Conservation (phyloP, 92 coral and sea anemone species). For the Muricea muricata region DNA sequence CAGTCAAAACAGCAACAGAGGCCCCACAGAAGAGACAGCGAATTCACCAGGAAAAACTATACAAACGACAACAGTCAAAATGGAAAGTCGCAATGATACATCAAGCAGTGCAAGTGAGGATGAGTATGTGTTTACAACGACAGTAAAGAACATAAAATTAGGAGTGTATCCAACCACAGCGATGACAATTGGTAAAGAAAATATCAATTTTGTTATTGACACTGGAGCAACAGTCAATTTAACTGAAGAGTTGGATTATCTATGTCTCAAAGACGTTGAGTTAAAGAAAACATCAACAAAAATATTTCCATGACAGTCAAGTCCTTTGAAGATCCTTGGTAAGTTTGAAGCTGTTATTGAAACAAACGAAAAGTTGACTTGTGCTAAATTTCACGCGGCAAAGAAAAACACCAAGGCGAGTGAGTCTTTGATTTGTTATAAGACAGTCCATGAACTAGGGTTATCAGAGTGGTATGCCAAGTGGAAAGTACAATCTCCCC, state of each 20-base stretch:
- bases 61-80: no score
- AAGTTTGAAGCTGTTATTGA: conserved; percentile 67
- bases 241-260: not conserved
- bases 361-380: not conserved
- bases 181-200: conserved; percentile 10
- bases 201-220: not conserved
- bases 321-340: conserved; percentile 5
- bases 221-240: conserved; percentile 31
- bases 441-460: conserved; percentile 14
- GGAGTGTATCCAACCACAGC: not conserved
- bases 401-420: not conserved
- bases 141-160: not conserved
- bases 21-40: not conserved
- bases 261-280: conserved; percentile 1
- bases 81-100: not conserved
- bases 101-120: not conserved
- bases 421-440: not conserved
- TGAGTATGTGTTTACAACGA: not conserved
- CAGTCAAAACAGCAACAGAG: not conserved
- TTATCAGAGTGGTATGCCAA: not conserved
- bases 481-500: not conserved
- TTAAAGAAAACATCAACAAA: conserved; percentile 53
- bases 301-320: conserved; percentile 40
- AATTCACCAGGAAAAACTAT: no score
- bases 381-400: conserved; percentile 7